Base-by-base conservation (phyloP, 2,113 vertebrate species). In the Mola mola region DNA sequence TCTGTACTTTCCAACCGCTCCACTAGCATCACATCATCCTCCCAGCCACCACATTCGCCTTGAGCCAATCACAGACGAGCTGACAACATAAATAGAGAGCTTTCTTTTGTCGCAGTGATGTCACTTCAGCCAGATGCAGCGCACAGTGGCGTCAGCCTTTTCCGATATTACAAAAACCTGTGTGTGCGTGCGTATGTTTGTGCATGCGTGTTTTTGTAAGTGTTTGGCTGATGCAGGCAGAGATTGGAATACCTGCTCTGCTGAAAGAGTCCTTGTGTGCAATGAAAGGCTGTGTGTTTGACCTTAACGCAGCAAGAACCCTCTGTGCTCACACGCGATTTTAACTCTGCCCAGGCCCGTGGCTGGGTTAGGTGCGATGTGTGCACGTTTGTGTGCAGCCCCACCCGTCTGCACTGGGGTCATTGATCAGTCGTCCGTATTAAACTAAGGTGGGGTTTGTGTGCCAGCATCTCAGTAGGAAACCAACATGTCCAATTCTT, bases 251-350 rank as follows among this genome's bases (percentile, higher is more conserved):
- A 81, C 48, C 48, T 70, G 52, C 62, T 61, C 65, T 56, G 66
- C 78, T 79, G 34, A 84, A 86, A 68, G 78, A 44, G 33, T 58
- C 58, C 72, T 75, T 86, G 78, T 81, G 48, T 78, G 56, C 72
- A 69, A 68, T 74, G 72, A 79, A 59, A 78, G 59, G 70, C 42
- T 41, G 57, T 55, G 62, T 75, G 60, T 85, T 67, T 75, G 55
- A 70, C 51, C 57, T 68, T 50, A 60, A 79, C 64, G 78, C 52
- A 58, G 71, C 75, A 72, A 72, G 42, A 69, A 50, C 36, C 31
- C 36, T 62, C 19, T 29, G 44, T 26, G 48, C 38, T 53, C 63
- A 44, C 60, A 66, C 19, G 64, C 28, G 13, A 51, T 53, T 58
- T 29, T 58, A 69, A 59, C 36, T 69, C 19, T 22, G 16, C 25